Base-by-base conservation (phyloP, 53 echinoderm and acorn worm genomes). In the Stichopus horrens region DNA sequence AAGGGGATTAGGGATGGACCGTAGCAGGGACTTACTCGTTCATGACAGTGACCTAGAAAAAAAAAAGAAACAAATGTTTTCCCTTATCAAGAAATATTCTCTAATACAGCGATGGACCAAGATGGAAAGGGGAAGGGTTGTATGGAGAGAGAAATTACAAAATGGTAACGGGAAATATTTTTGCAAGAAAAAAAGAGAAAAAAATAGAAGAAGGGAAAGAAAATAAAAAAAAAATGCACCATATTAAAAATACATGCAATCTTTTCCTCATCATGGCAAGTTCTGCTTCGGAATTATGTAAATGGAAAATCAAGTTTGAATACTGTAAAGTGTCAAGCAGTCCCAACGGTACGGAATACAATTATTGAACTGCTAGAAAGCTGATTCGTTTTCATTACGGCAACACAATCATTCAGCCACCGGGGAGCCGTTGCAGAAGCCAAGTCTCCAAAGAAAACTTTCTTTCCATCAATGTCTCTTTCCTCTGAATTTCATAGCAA, bases 231-330 rank as follows among this genome's bases (percentile, higher is more conserved):
- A 71, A 18, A 18, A 19, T 71, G 71, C 71, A 71, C 21, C 71
- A 18, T 66, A 85, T 85, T 85, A 85, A 85, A 85, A 66, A 85
- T 85, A 85, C 85, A 85, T 85, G 85, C 66, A 85, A 85, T 85
- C 85, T 52, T 85, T 85, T 18, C 66, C 85, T 85, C 85, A 67
- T 63, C 85, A 63, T 66, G 13, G 52, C 20, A 85, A 85, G 60
- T 59, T 67, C n/a, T 20, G 85, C 85, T 66, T 83, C 85, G 66
- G 65, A 85, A 85, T 85, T 85, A 85, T 85, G 85, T 67, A 85
- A 85, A 85, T 85, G 71, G 85, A 85, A 85, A 85, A 85, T 85
- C 85, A 85, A 85, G 85, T 85, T 67, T 85, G 85, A 85, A 85
- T 67, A 67, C 85, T 85, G 85, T 67, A 59, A 67, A 85, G 85